phyloP scores from a whole-genome alignment of 2,113 vertebrate species.

The Guaruba guarouba region DNA sequence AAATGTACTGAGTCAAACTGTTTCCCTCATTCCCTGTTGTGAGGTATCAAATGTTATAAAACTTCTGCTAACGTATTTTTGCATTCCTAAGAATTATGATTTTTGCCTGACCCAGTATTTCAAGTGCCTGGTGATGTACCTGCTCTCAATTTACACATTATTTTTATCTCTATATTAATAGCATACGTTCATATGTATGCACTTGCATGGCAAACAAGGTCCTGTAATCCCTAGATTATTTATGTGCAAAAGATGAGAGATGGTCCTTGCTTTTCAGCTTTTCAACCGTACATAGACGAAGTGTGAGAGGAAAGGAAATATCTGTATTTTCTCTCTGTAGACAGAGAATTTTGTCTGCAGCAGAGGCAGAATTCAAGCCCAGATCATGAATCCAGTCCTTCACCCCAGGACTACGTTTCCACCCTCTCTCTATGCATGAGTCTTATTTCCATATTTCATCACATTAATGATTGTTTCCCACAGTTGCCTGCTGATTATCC shows the following conservation, averaged over 20 bases:
- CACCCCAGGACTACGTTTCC: background rate
- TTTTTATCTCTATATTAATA: background rate
- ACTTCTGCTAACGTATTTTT: background rate
- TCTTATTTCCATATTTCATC: constrained; percentile 17
- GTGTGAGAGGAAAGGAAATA: background rate
- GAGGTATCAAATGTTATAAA: background rate
- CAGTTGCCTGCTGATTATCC: constrained; percentile 19
- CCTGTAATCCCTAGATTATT: background rate
- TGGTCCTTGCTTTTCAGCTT: background rate
- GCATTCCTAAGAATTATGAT: background rate
- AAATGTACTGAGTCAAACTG: background rate
- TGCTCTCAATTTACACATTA: background rate
- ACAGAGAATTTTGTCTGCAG: background rate
- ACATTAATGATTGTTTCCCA: background rate
- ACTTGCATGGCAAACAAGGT: background rate
- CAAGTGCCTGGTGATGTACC: background rate
- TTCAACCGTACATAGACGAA: background rate
- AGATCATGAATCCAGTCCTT: background rate
- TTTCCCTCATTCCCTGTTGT: background rate
- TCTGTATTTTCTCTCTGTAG: background rate
- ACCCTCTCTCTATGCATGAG: background rate
- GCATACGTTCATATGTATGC: background rate
- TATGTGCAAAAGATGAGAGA: background rate
- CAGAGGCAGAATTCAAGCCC: background rate
- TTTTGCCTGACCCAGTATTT: background rate